phyloP scores from a whole-genome alignment of 2,888 invertebrate species.

The Panorpa germanica region DNA sequence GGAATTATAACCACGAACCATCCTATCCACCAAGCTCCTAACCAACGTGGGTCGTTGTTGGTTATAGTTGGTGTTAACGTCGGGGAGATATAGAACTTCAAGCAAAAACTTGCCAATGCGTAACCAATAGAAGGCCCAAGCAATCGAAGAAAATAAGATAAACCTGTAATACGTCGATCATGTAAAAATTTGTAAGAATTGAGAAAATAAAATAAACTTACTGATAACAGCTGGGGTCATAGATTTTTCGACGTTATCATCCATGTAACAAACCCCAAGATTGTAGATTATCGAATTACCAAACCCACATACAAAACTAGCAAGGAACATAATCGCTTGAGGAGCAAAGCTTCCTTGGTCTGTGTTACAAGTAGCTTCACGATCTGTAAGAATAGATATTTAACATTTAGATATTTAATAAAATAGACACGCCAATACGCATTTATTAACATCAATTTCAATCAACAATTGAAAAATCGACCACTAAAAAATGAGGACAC shows the following conservation, averaged over 20 bases:
- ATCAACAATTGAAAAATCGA: no score
- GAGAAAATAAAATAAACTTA: constrained; percentile 16
- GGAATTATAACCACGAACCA: constrained; percentile 38
- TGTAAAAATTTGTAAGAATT: no score
- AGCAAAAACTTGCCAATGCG: constrained; percentile 31
- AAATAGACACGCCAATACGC: no score
- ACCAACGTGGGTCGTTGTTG: constrained; percentile 42
- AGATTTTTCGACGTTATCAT: constrained; percentile 41
- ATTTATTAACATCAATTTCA: no score
- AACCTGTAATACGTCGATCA: constrained; percentile 18
- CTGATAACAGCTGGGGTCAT: constrained; percentile 40
- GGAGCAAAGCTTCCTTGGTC: constrained; percentile 31
- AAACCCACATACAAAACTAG: constrained; percentile 39
- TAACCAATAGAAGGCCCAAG: constrained; percentile 40
- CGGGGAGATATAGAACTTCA: constrained; percentile 37
- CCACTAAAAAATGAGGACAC: constrained; percentile 12
- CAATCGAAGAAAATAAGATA: constrained; percentile 36
- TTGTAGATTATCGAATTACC: constrained; percentile 39
- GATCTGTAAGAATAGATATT: no score
- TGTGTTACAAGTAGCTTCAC: constrained; percentile 23
- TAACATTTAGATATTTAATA: constrained; percentile 12
- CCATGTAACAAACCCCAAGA: constrained; percentile 41
- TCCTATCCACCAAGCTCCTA: constrained; percentile 57
- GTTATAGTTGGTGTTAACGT: constrained; percentile 33
- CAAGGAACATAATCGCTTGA: constrained; percentile 32